phyloP scores from a whole-genome alignment of 2,113 vertebrate genomes.

The Melierax canorus region DNA sequence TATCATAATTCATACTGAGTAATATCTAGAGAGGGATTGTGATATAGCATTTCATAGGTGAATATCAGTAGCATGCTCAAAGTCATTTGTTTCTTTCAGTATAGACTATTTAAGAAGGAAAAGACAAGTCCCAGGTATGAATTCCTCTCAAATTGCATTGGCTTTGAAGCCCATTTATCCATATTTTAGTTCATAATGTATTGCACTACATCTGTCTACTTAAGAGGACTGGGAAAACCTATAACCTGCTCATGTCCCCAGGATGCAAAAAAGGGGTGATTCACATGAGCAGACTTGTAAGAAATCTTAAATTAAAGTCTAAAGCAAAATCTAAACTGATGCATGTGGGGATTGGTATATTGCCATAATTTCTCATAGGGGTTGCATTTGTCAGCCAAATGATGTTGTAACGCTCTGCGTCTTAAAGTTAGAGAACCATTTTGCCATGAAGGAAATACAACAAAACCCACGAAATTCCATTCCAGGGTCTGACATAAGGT shows the following conservation, averaged over 20 bases:
- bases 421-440: not conserved
- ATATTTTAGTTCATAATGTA: not conserved
- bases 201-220: not conserved
- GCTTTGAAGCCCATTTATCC: not conserved
- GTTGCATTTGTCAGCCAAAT: not conserved
- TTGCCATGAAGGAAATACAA: slow-evolving; percentile 16
- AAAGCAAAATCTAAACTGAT: slow-evolving; percentile 6
- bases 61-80: not conserved
- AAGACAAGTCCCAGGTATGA: not conserved
- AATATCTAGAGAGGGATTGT: not conserved
- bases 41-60: not conserved
- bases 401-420: not conserved
- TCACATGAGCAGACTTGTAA: not conserved
- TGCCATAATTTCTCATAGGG: not conserved
- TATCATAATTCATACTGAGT: not conserved
- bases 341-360: not conserved
- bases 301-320: slow-evolving; percentile 1
- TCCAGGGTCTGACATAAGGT: slow-evolving; percentile 42
- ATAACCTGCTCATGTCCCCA: not conserved
- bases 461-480: slow-evolving; percentile 2
- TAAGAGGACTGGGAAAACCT: not conserved
- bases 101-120: not conserved
- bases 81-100: not conserved
- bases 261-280: not conserved
- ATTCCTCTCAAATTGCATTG: not conserved